phyloP scores from a whole-genome alignment of 2,888 invertebrate species.

The Girardia tigrina region DNA sequence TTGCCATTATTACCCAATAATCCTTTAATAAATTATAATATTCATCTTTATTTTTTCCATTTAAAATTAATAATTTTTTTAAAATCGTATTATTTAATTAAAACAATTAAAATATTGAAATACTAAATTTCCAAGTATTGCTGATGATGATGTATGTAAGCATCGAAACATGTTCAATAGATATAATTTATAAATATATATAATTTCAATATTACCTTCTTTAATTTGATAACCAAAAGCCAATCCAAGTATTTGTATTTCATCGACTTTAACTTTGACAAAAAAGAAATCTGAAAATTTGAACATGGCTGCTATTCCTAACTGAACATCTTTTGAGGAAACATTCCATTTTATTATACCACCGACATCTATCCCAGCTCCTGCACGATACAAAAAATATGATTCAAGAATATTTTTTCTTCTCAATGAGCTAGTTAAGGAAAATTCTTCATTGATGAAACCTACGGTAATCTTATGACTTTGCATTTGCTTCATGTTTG shows the following conservation, averaged over 20 bases:
- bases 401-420: neutral
- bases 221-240: neutral
- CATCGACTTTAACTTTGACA: neutral
- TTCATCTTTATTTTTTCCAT: no score
- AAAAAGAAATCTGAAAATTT: neutral
- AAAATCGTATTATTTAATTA: no score
- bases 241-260: neutral
- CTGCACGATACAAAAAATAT: neutral
- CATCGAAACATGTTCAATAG: no score
- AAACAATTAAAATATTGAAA: no score
- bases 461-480: neutral
- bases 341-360: neutral
- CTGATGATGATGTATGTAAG: no score
- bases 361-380: neutral
- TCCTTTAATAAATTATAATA: no score
- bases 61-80: no score
- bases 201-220: no score
- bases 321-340: neutral
- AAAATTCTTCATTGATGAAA: neutral
- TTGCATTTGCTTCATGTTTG: neutral
- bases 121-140: no score
- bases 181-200: no score
- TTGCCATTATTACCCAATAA: no score
- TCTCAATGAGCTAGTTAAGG: neutral
- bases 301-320: neutral